Conservation (phyloP, 2,888 invertebrate genomes). For the Melipona bicolor region DNA sequence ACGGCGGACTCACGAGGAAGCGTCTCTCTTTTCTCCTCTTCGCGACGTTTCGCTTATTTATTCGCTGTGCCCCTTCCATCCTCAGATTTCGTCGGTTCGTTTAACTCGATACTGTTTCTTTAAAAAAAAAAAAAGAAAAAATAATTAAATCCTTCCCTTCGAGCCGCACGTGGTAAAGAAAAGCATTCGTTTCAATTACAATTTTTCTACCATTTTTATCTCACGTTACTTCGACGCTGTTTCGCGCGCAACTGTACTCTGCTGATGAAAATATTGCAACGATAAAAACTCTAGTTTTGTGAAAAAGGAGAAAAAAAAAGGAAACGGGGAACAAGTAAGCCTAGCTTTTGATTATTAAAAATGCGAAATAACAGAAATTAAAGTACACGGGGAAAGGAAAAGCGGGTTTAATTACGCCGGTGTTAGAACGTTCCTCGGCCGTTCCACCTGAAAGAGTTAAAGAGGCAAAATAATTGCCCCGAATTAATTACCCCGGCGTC, state of each 20-base stretch:
- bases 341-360: not conserved
- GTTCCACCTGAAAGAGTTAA: conserved; percentile 14
- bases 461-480: conserved; percentile 48
- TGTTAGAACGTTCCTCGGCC: not conserved
- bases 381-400: not conserved
- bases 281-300: not conserved
- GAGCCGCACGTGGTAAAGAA: not conserved
- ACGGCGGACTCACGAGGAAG: conserved; percentile 8
- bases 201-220: not conserved
- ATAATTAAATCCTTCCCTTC: not conserved
- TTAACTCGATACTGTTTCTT: not conserved
- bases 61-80: not conserved
- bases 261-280: not conserved
- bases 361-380: not conserved
- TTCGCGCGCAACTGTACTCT: not conserved
- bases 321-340: not conserved
- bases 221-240: not conserved
- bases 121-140: not conserved
- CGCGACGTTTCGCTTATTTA: not conserved
- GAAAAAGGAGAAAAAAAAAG: not conserved
- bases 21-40: not conserved
- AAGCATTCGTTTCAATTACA: not conserved
- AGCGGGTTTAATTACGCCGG: not conserved
- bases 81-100: not conserved
- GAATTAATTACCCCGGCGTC: conserved; percentile 68